Evolutionary conservation across 2,113 vertebrate genomes (phyloP), one percentile per base, ranked within the genome.

Genomic region (Pithys albifrons): DNA sequence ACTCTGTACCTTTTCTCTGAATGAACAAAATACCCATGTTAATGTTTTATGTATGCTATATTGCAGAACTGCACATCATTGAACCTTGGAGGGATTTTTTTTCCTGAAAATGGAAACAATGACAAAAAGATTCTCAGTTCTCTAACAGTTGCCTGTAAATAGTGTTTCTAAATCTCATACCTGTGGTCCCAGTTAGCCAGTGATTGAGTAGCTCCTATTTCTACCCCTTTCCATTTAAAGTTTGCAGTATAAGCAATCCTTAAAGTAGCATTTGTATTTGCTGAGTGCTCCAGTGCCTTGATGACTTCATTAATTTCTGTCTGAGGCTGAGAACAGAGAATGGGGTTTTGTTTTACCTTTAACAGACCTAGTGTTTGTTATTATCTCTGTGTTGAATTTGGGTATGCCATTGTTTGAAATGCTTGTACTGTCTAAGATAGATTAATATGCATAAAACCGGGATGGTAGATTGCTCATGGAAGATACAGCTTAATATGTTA

Each of bases 241-340:
- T 85, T 79, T 67, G 37, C 74, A 66, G 41, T 88, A 55, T 80
- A 94, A 93, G 54, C 74, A 90, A 7, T 90, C 41, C 46, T 70
- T 88, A 67, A 69, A 48, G 48, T 67, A n/a, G 17, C 73, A 78
- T 91, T 94, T 94, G 76, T 86, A 55, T 92, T 89, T 87, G 31
- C 86, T 84, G 61, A 59, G 76, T 59, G 35, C 76, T 92, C 33
- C 61, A 81, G 59, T 80, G 84, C 65, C 45, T 61, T 91, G 80
- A 91, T 93, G 91, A 78, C 57, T 91, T 93, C 51, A 70, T 93
- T 93, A 80, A 70, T 86, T 89, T 95, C 69, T 91, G 25, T 85
- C 37, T 93, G 61, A 82, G 29, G 19, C 54, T 91, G 29, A 72
- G 28, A 23, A 89, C 91, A 7, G 69, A 81, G 45, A 69, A 75